Percentiles rank a stretch among this genome's conserved stretches.
phyloP scores from a whole-genome alignment of 2,797 vertebrate genomes.

The Pipistrellus pygmaeus region DNA sequence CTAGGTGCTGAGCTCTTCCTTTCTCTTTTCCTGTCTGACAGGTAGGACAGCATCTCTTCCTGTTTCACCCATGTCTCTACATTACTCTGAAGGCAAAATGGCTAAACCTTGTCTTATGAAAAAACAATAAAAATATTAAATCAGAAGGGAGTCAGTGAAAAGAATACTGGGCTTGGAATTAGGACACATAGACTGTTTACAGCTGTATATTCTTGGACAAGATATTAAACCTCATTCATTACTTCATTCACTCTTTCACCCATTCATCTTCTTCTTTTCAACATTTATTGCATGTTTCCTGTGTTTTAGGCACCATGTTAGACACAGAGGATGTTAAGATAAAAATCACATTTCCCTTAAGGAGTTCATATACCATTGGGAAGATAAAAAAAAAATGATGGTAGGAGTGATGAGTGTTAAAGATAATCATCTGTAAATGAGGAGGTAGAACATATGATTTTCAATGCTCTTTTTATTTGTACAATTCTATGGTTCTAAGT shows the following conservation, averaged over 20 bases:
- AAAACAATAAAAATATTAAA: slow-evolving; percentile 36
- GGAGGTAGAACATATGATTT: background rate
- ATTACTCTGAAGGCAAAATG: slow-evolving; percentile 22
- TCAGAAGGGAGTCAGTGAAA: slow-evolving; percentile 9
- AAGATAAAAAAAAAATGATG: slow-evolving; percentile 8
- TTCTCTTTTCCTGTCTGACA: background rate
- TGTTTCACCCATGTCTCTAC: background rate
- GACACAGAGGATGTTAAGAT: background rate
- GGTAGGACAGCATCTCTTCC: background rate
- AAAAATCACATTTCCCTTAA: slow-evolving; percentile 50
- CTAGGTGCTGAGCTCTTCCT: background rate
- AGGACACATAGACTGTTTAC: slow-evolving; percentile 28
- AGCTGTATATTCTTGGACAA: background rate
- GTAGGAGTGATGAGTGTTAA: background rate
- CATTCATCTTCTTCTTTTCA: background rate
- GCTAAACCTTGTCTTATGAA: background rate
- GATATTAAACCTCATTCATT: background rate
- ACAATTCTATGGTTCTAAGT: slow-evolving; percentile 1
- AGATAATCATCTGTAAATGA: slow-evolving; percentile 23
- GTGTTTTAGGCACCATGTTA: slow-evolving; percentile 8
- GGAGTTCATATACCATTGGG: background rate
- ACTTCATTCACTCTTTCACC: background rate
- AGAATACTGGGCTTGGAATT: background rate
- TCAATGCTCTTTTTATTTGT: slow-evolving; percentile 35
- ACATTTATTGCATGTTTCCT: slow-evolving; percentile 6